These are phyloP conservation scores for Sphaerophoria taeniata DNA, from an alignment of 2,888 invertebrate species.

Conservation along the genomic window DNA sequence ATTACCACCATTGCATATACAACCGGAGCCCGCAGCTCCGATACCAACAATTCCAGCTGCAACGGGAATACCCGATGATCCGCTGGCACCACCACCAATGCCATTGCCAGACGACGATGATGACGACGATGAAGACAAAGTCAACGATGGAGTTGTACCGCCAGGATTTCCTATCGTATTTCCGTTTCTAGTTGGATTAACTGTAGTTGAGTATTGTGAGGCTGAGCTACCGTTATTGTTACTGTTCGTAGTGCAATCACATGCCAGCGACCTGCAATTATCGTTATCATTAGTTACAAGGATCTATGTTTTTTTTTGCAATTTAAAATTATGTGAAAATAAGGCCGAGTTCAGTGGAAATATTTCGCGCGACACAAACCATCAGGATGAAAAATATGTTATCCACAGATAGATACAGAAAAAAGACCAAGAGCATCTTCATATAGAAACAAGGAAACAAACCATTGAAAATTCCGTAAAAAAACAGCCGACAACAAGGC, in stretches of 20 bases:
- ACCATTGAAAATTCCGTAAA: conserved; percentile 12
- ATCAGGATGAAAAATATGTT: conserved; percentile 55
- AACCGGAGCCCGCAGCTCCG: conserved; percentile 77
- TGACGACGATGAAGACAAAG: conserved; percentile 73
- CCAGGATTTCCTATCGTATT: conserved; percentile 77
- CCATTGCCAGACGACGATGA: conserved; percentile 76
- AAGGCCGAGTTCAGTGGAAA: conserved; percentile 39
- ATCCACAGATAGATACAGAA: conserved; percentile 9
- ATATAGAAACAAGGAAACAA: conserved; percentile 24
- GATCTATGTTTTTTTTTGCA: conserved; percentile 40
- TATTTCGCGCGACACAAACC: conserved; percentile 49
- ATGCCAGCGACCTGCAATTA: conserved; percentile 81
- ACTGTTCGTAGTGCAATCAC: conserved; percentile 81
- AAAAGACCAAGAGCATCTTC: conserved; percentile 41
- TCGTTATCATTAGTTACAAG: conserved; percentile 76
- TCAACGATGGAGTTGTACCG: conserved; percentile 76
- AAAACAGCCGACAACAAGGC: conserved; percentile 26
- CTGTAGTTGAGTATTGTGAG: conserved; percentile 76
- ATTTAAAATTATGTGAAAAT: neutral
- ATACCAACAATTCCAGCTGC: conserved; percentile 75
- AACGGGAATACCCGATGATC: conserved; percentile 71
- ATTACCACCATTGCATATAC: conserved; percentile 80
- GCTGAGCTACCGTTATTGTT: conserved; percentile 78
- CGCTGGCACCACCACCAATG: conserved; percentile 76
- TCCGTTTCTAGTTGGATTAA: conserved; percentile 78